Evolutionary conservation across 1,140 invertebrate genomes (phyloP).

Genomic region (Drosophila parabipectinata): DNA sequence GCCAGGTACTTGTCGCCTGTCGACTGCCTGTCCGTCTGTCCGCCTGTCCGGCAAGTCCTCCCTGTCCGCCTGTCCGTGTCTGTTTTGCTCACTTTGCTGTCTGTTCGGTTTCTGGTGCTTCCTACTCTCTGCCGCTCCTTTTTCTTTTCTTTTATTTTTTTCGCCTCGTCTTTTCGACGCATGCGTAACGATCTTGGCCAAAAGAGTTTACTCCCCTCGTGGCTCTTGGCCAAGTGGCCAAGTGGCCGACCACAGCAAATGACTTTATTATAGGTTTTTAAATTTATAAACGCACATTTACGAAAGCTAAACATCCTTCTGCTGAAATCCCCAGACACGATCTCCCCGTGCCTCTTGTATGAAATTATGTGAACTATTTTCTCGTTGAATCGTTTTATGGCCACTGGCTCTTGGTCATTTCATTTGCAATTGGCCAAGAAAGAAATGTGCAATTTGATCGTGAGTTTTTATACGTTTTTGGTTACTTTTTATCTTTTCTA

Average conservation of each 20-base stretch:
- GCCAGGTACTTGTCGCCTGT: conserved; percentile 52
- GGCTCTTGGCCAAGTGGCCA: conserved; percentile 7
- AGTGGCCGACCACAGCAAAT: conserved; percentile 54
- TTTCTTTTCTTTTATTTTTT: conserved; percentile 1
- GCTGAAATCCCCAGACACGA: conserved; percentile 62
- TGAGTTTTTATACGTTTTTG: neutral
- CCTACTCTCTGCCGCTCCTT: conserved; percentile 5
- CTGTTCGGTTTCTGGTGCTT: conserved; percentile 30
- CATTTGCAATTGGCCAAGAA: conserved; percentile 9
- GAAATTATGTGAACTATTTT: conserved; percentile 44
- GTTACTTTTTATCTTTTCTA: no score
- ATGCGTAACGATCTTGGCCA: conserved; percentile 57
- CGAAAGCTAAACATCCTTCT: conserved; percentile 62
- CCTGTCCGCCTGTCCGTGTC: conserved; percentile 25
- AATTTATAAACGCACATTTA: conserved; percentile 81
- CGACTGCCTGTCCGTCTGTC: conserved; percentile 7
- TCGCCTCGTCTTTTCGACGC: conserved; percentile 24
- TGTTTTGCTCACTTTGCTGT: conserved; percentile 43
- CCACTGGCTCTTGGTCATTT: conserved; percentile 24
- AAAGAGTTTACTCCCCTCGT: conserved; percentile 6
- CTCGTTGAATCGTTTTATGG: conserved; percentile 39
- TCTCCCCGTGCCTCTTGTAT: conserved; percentile 12
- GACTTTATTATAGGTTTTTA: conserved; percentile 81
- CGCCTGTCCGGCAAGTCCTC: neutral
- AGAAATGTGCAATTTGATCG: conserved; percentile 7